Evolutionary conservation across 2,888 invertebrate genomes (phyloP), one percentile per base, ranked within the genome.

Genomic region (Azorinus chamasolen): DNA sequence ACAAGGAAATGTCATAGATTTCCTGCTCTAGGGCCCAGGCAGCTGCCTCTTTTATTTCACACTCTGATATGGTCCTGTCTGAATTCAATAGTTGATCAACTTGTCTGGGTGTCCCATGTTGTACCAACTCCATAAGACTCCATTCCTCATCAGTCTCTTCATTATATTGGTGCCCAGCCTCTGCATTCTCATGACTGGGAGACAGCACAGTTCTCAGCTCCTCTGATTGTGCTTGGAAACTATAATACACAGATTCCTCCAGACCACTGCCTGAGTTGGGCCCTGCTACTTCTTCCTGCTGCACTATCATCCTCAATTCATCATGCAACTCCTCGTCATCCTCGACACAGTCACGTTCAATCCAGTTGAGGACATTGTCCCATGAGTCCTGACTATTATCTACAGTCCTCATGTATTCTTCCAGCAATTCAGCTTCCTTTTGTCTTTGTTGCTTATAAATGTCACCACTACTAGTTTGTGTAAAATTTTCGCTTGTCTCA

Each of bases 181-280:
- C 22, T 22, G 6, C 41, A 45, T n/a, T 48, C 25, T 25, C 32
- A 27, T n/a, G 41, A 14, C 24, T 18, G 22, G 16, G 24, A 6
- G 14, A 59, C 39, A 16, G 48, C 24, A 48, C 10, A 10, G 32
- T 32, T 32, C 32, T 32, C 32, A 76, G 32, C 48, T 80, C 77
- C 22, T 59, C 66, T 16, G 80, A 77, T 22, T 80, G 76, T 12
- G 73, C 77, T 16, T 39, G 61, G 41, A 80, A 76, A 43, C 76
- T 77, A 55, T 80, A 80, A 24, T 80, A 80, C 20, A 80, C 70
- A 41, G 80, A 73, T 5, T 74, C 80, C 24, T 77, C 73, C 8
- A 14, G 41, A 50, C 41, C 32, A 20, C 24, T 20, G n/a, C 48
- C 50, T 22, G 62, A 39, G 10, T 1, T 22, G 20, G 25, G 5